Evolutionary conservation across 1,140 invertebrate species (phyloP), one percentile per base, ranked within the genome.

Genomic region (Holotrichia oblita): DNA sequence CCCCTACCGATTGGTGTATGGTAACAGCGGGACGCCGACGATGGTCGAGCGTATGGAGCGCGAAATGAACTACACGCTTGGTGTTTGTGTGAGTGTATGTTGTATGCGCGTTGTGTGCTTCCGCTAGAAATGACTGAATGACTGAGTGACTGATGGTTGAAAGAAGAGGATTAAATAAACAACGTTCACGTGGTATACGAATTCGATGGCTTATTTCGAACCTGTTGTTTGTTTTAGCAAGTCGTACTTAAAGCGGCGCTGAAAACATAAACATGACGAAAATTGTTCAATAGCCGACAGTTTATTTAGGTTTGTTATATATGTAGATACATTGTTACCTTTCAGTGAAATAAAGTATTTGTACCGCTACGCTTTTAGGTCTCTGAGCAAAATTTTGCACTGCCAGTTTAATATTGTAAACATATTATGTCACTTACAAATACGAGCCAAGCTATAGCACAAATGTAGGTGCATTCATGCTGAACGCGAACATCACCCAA

Each of bases 171-270:
- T 55, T 55, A 55, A 55, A 55, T 55, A 55, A 55, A 55, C 48
- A 55, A 14, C 17, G n/a, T 17, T 17, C 48, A 17, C 48, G 48
- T 55, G 48, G n/a, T 55, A 17, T 17, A 55, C 14, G 48, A 55
- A 55, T 55, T 55, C 48, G 48, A 55, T 55, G 48, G 48, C 48
- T 55, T 55, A 55, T 55, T 55, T 55, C 48, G n/a, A 17, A 55
- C 48, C 48, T 14, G 17, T 55, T 55, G 48, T 55, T 55, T 55
- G 48, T 55, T 55, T 55, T 55, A 55, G 48, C 48, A 17, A n/a
- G 48, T 55, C 48, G 48, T 55, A 55, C 48, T 55, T 55, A 55
- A 55, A 17, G 48, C 48, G 48, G 48, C 48, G 48, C 48, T 55
- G 48, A 55, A 55, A 55, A 55, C 17, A 55, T 55, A 55, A 55